Evolutionary conservation across 2,113 vertebrate genomes (phyloP).

Genomic region (Oncorhynchus keta): DNA sequence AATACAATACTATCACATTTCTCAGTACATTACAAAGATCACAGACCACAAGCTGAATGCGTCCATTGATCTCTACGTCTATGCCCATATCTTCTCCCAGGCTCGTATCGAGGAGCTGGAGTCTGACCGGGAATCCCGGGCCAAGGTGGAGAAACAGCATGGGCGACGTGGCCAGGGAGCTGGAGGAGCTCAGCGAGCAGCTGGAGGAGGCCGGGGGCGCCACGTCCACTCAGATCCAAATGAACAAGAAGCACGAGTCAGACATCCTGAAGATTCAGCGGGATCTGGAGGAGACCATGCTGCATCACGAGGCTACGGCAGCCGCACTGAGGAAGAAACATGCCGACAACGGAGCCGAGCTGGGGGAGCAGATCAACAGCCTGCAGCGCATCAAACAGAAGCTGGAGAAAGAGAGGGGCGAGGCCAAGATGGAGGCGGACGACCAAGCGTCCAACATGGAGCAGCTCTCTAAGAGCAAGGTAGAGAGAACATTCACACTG

Average conservation of each 20-base stretch:
- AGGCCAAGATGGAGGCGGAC: conserved; percentile 89
- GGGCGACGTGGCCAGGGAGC: conserved; percentile 82
- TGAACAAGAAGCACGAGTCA: conserved; percentile 85
- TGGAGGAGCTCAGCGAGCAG: conserved; percentile 89
- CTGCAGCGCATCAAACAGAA: conserved; percentile 70
- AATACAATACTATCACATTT: background rate
- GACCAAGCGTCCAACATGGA: conserved; percentile 85
- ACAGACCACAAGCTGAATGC: background rate
- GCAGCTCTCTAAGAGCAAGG: conserved; percentile 86
- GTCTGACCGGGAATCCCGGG: conserved; percentile 80
- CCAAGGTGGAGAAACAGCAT: conserved; percentile 89
- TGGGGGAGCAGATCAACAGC: too few species aligned
- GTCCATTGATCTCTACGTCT: background rate
- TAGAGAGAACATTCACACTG: conserved; percentile 38
- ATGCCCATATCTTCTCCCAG: conserved; percentile 54
- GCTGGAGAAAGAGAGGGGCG: conserved; percentile 88
- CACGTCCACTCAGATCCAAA: conserved; percentile 81
- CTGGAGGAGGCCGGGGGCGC: conserved; percentile 87
- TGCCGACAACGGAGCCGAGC: conserved; percentile 61
- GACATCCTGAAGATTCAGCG: conserved; percentile 85
- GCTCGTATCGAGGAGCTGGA: conserved; percentile 88
- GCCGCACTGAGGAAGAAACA: conserved; percentile 86
- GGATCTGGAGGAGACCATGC: conserved; percentile 86
- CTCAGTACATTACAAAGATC: background rate
- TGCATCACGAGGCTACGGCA: conserved; percentile 82